phyloP scores from a whole-genome alignment of 2,113 vertebrate genomes.

The Verasper variegatus region DNA sequence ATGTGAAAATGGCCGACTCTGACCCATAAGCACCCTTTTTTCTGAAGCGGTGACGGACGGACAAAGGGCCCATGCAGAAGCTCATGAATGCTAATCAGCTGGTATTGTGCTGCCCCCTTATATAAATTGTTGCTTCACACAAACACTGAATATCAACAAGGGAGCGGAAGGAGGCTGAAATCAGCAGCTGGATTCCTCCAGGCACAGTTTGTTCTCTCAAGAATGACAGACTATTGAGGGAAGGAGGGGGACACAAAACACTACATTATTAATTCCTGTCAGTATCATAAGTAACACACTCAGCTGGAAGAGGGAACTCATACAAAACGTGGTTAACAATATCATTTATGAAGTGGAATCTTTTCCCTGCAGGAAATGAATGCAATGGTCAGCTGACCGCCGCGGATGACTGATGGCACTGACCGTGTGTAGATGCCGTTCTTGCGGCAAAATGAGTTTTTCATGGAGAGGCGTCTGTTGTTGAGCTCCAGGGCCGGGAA shows the following conservation, averaged over 20 bases:
- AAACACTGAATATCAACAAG: conserved; percentile 75
- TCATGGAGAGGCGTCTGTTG: conserved; percentile 94
- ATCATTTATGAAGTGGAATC: not conserved
- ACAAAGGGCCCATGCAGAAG: conserved; percentile 67
- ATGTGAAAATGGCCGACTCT: conserved; percentile 45
- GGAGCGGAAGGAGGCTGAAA: conserved; percentile 53
- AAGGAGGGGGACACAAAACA: conserved; percentile 22
- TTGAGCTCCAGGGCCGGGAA: conserved; percentile 97
- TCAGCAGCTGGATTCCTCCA: conserved; percentile 53
- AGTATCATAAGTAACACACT: conserved; percentile 44
- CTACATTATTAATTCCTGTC: conserved; percentile 64
- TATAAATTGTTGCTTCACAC: conserved; percentile 65
- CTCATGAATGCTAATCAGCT: conserved; percentile 73
- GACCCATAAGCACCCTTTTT: conserved; percentile 60
- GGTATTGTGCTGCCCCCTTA: conserved; percentile 66
- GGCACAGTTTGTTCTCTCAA: conserved; percentile 54
- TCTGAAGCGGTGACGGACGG: conserved; percentile 69
- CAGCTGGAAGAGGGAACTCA: conserved; percentile 32
- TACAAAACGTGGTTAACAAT: conserved; percentile 14
- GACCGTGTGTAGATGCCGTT: conserved; percentile 97
- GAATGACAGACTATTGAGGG: conserved; percentile 55
- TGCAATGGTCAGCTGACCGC: not conserved
- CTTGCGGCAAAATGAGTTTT: conserved; percentile 98
- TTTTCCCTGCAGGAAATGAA: not conserved
- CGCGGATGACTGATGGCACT: conserved; percentile 16